Evolutionary conservation across 2,888 invertebrate species (phyloP), one percentile per base, ranked within the genome.

Genomic region (Oasisia sp.): DNA sequence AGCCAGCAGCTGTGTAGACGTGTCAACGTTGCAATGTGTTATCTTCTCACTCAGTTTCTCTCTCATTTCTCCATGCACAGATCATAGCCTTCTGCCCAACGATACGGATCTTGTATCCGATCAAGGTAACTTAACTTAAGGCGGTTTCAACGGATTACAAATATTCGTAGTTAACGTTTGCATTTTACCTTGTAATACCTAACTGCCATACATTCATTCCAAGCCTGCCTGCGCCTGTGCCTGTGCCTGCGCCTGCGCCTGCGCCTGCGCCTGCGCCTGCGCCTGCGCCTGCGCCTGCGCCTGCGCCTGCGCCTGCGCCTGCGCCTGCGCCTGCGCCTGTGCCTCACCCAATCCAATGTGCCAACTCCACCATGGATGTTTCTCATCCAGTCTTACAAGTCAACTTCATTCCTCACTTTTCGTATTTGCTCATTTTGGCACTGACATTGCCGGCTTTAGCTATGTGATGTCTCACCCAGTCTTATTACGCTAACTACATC

Each of bases 61-160:
- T 74, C 19, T 74, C 14, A 74, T 74, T 74, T 74, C 27, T 74
- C 74, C 27, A 5, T 74, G 74, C 74, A 74, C 74, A 74, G 74
- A 74, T 74, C 74, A 74, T 74, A 74, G 74, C n/a, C 74, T 74
- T 74, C 74, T 74, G n/a, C 74, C 74, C 74, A 74, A 74, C 74
- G 74, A 74, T 74, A 74, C 74, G n/a, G 74, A 74, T 74, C 74
- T 27, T 74, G 74, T 74, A 7, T 74, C 74, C 74, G 74, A 74
- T 74, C 74, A 74, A 74, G 74, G 74, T 74, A 74, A 74, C 74
- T 74, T 74, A 74, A 74, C 74, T 74, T 74, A 19, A 74, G 74
- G 74, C 74, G 27, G 74, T 74, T 74, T 74, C 7, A 74, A 3
- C 74, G 27, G 7, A 27, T 19, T 74, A n/a, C 19, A 74, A n/a